These are phyloP conservation scores for Amiota communis DNA, from an alignment of 2,888 invertebrate species.

Conservation along the genomic window DNA sequence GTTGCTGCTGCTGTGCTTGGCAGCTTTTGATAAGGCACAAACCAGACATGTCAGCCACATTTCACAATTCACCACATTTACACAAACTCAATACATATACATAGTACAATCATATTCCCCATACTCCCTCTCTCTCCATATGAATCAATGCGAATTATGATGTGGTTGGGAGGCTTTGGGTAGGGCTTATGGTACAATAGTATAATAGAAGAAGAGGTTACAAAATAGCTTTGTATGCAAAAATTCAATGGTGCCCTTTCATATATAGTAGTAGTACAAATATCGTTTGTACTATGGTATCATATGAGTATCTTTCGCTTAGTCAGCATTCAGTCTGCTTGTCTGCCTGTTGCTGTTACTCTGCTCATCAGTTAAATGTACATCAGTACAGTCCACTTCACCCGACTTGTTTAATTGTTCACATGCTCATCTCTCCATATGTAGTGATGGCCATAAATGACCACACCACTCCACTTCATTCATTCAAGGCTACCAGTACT, in stretches of 20 bases:
- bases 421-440: background rate
- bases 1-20: conserved; percentile 28
- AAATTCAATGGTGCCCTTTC: background rate
- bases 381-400: background rate
- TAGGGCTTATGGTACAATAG: background rate
- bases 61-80: background rate
- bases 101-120: background rate
- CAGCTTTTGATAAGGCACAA: conserved; percentile 41
- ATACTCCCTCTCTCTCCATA: background rate
- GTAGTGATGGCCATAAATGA: background rate
- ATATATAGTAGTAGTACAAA: background rate
- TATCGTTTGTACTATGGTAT: no score
- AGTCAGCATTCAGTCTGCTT: background rate
- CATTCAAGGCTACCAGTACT: background rate
- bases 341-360: conserved; percentile 7
- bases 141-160: background rate
- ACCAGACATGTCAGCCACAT: conserved; percentile 26
- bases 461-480: background rate
- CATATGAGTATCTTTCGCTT: no score
- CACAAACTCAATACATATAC: background rate
- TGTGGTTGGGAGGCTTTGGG: no score
- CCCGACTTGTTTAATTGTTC: conserved; percentile 26
- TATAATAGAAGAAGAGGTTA: conserved; percentile 1
- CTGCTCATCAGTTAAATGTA: background rate
- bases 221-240: background rate